Evolutionary conservation across 2,888 invertebrate genomes (phyloP).

Genomic region (Hirtodrosophila confusa): DNA sequence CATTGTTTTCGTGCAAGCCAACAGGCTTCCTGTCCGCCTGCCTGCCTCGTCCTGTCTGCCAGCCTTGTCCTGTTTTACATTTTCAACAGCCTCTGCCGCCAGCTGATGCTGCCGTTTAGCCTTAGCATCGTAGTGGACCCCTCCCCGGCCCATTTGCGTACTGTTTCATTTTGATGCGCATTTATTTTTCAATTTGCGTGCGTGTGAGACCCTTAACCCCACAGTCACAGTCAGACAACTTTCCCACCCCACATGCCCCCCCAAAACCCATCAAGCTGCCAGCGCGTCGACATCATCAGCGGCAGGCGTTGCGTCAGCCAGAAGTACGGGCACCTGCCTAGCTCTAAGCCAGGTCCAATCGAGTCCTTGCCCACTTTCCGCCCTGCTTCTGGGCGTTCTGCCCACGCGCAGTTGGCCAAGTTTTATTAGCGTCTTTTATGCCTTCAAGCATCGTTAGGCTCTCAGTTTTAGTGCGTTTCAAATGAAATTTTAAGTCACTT

Average conservation of each 20-base stretch:
- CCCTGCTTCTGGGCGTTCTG: background rate
- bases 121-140: slow-evolving; percentile 24
- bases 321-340: slow-evolving; percentile 3
- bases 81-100: slow-evolving; percentile 17
- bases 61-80: slow-evolving; percentile 28
- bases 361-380: too few species aligned
- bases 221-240: background rate
- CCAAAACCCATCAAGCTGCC: slow-evolving; percentile 1
- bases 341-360: background rate
- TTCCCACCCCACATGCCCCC: background rate
- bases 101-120: slow-evolving; percentile 59
- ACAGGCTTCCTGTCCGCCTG: slow-evolving; percentile 27
- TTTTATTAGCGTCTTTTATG: slow-evolving; percentile 60
- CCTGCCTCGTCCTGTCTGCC: background rate
- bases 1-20: slow-evolving; percentile 44
- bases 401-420: slow-evolving; percentile 42
- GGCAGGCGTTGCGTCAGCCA: slow-evolving; percentile 10
- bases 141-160: background rate
- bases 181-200: slow-evolving; percentile 64
- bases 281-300: slow-evolving; percentile 11
- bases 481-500: slow-evolving; percentile 54
- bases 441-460: slow-evolving; percentile 57
- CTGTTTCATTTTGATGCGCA: slow-evolving; percentile 58
- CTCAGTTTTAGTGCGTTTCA: slow-evolving; percentile 41
- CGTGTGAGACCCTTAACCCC: slow-evolving; percentile 37